Base-by-base conservation (phyloP, 2,113 vertebrate genomes). In the Balaeniceps rex region DNA sequence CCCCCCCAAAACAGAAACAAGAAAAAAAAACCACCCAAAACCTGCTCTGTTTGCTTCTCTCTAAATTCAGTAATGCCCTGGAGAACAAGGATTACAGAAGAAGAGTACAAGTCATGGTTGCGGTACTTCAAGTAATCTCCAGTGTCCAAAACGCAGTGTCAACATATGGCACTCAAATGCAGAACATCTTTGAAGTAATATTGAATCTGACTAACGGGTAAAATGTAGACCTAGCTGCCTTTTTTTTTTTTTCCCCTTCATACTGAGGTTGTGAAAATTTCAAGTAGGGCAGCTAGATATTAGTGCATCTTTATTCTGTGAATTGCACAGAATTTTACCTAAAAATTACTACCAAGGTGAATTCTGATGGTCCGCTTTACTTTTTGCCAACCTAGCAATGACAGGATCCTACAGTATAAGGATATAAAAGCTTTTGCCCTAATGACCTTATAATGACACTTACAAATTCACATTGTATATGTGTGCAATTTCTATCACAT, bases 1-100 rank as follows among this genome's bases (percentile, higher is more conserved):
- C 14, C 93, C 24, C 97, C 46, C 12, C 36, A 98, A 98, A 97
- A 14, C 10, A 58, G 5, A 40, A 96, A 94, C 93, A 95, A 94
- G 21, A 25, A 19, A 40, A 17, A 72, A 51, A 46, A 17, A 9
- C 8, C 8, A 47, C 10, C 44, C 4, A 24, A 84, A 83, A 28
- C 33, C 57, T 38, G 17, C 33, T 94, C 74, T 36, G n/a, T 98
- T 98, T 97, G 46, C 95, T 96, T 98, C 98, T 89, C 33, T 82
- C 49, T 94, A 98, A 98, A 98, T 98, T 98, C 98, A 98, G 98
- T 97, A 98, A 98, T 98, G 98, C 98, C 98, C 98, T 95, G 94
- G 98, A 99, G 98, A 98, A 95, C 85, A 94, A 94, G 98, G 98
- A 99, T 99, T 99, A 99, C 98, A 98, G 98, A 98, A 97, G 98